Evolutionary conservation across 2,113 vertebrate genomes (phyloP), one percentile per base, ranked within the genome.

Genomic region (Nothoprocta perdicaria): DNA sequence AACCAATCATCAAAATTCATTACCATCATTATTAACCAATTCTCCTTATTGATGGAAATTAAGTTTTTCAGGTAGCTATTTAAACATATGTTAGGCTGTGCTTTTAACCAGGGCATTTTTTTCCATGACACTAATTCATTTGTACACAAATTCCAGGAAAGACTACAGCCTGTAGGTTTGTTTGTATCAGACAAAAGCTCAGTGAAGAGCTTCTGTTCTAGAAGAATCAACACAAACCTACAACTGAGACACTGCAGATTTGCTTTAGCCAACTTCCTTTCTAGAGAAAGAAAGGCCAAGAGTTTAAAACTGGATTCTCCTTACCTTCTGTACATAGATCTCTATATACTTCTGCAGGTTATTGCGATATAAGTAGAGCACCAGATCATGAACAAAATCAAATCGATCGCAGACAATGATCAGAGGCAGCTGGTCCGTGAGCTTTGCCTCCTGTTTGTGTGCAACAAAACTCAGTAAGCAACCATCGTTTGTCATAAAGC

Each of bases 271-370:
- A 65, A 67, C 43, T 21, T 8, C 68, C 7, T 17, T 89, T 58
- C 27, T 16, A 89, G 69, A 12, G 29, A 79, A 60, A 16, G 19
- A 69, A 86, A 69, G 18, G 33, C 6, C 31, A 82, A 62, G 35
- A 85, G 14, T 19, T 82, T 52, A 80, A 63, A 69, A 62, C 3
- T 22, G 9, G n/a, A 26, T 75, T 91, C 45, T 29, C 52, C 41
- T 96, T 95, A 99, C 98, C 97, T 99, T 99, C 95, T 99, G 99
- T 12, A 99, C 98, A 1, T 99, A 99, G 86, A 99, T 99, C 95
- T 99, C 99, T 2, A 99, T 99, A 96, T 99, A 99, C 90, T 99
- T 99, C 97, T 99, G 99, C n/a, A 99, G 96, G 93, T 96, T 99
- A 97, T 99, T 99, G 81, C 97, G 98, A 94, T 99, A 99, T 24